A percentile compares a stretch with the other conserved stretches of the same genome.
These are phyloP conservation scores for Enhydra lutris DNA, from an alignment of 2,113 vertebrate species.

Conservation along the genomic window DNA sequence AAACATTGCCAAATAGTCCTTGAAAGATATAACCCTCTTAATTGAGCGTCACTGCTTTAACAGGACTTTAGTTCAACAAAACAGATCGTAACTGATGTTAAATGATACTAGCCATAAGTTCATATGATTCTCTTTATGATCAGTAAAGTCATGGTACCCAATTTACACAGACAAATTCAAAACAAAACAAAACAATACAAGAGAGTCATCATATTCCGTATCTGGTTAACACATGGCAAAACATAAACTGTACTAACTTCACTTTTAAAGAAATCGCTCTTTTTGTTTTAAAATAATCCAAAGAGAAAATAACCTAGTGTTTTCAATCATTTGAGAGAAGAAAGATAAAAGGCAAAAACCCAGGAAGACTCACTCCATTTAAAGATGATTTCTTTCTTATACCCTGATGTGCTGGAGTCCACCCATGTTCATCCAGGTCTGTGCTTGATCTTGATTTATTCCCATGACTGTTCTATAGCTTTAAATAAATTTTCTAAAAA, in stretches of 20 bases:
- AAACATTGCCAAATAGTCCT: neutral
- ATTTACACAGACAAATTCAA: neutral
- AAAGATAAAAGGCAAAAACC: neutral
- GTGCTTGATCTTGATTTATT: slow-evolving; percentile 89
- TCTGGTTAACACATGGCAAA: neutral
- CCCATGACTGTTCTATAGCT: slow-evolving; percentile 89
- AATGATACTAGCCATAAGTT: neutral
- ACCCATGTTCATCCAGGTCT: slow-evolving; percentile 92
- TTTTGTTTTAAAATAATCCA: neutral
- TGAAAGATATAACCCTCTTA: neutral
- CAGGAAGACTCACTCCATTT: neutral
- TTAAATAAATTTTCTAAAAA: slow-evolving; percentile 63
- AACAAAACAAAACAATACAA: neutral
- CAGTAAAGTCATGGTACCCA: neutral
- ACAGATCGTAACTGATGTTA: neutral
- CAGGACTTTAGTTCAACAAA: neutral
- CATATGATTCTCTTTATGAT: neutral
- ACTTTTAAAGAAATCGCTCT: neutral
- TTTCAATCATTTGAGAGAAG: neutral
- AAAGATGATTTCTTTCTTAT: slow-evolving; percentile 28
- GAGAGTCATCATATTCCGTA: neutral
- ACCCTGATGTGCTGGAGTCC: slow-evolving; percentile 90
- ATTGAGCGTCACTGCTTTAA: neutral
- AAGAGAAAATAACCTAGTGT: neutral
- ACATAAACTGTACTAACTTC: neutral